Conservation (phyloP, 2,797 vertebrate genomes). For the Sebastolobus alascanus region DNA sequence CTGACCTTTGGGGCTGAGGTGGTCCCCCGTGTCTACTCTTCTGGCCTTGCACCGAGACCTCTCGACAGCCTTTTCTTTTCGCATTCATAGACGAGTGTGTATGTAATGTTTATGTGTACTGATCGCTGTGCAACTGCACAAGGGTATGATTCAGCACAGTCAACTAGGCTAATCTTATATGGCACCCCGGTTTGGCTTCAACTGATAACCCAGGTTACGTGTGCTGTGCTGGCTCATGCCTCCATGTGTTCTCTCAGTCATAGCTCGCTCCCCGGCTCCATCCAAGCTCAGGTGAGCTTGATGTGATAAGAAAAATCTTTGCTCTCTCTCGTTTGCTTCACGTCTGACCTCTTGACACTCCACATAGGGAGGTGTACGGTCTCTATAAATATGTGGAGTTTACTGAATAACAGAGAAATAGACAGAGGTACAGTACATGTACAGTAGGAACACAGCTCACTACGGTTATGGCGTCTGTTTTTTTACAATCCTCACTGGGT, state of each 20-base stretch:
- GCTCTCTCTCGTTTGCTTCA: slow-evolving; percentile 43
- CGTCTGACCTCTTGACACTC: slow-evolving; percentile 52
- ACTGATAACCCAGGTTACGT: slow-evolving; percentile 62
- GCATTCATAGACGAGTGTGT: slow-evolving; percentile 13
- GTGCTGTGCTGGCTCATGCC: not conserved
- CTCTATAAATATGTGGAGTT: slow-evolving; percentile 31
- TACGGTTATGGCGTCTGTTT: slow-evolving; percentile 62
- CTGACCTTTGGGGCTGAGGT: not conserved
- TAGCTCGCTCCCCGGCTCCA: slow-evolving; percentile 11
- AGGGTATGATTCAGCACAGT: slow-evolving; percentile 65
- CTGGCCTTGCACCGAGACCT: not conserved
- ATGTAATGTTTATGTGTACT: slow-evolving; percentile 19
- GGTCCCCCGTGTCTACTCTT: not conserved
- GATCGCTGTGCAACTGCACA: not conserved
- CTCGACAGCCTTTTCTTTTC: not conserved
- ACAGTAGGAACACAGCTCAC: not conserved
- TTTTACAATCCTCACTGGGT: slow-evolving; percentile 62
- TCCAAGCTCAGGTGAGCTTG: slow-evolving; percentile 35
- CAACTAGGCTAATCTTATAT: slow-evolving; percentile 71
- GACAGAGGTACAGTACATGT: not conserved
- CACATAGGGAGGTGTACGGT: slow-evolving; percentile 38
- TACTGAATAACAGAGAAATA: slow-evolving; percentile 24
- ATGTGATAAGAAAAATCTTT: slow-evolving; percentile 68
- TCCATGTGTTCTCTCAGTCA: not conserved
- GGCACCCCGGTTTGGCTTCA: slow-evolving; percentile 65